phyloP scores from a whole-genome alignment of 2,888 invertebrate species.

The Drosophila acutilabella region DNA sequence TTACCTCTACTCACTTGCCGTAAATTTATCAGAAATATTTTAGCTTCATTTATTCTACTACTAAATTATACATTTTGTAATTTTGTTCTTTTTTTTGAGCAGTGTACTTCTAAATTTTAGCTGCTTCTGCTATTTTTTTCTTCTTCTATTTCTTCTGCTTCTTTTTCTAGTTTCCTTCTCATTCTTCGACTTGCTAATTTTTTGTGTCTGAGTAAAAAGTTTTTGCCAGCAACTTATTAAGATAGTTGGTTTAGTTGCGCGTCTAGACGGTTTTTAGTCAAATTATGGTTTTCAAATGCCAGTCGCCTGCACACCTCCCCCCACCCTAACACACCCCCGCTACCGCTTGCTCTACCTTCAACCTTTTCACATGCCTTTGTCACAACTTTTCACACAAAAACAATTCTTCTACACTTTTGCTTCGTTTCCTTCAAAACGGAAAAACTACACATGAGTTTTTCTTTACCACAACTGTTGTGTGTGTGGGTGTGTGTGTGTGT shows the following conservation, averaged over 20 bases:
- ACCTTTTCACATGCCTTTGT: conserved; percentile 13
- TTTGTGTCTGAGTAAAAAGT: conserved; percentile 50
- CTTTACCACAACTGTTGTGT: conserved; percentile 47
- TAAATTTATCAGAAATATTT: too few relatives aligned
- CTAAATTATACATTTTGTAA: too few relatives aligned
- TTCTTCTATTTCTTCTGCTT: not conserved
- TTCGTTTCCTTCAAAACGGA: conserved; percentile 8
- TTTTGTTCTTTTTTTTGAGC: not conserved
- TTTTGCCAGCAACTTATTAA: conserved; percentile 77
- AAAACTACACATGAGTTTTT: conserved; percentile 54
- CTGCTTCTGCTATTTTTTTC: not conserved
- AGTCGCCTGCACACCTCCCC: conserved; percentile 14
- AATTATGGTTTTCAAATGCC: conserved; percentile 75
- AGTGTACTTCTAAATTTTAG: not conserved
- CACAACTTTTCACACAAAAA: conserved; percentile 2
- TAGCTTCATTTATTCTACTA: too few relatives aligned
- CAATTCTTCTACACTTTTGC: conserved; percentile 24
- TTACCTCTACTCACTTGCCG: too few relatives aligned
- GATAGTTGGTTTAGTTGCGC: conserved; percentile 71
- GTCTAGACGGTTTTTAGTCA: conserved; percentile 78
- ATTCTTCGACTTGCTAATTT: conserved; percentile 26
- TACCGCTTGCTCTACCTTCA: not conserved
- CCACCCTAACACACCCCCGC: not conserved
- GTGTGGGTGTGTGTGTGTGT: conserved; percentile 27
- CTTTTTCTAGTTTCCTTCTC: not conserved